These are phyloP conservation scores for Drosophila diplacantha DNA, from an alignment of 2,888 invertebrate genomes.

Conservation along the genomic window DNA sequence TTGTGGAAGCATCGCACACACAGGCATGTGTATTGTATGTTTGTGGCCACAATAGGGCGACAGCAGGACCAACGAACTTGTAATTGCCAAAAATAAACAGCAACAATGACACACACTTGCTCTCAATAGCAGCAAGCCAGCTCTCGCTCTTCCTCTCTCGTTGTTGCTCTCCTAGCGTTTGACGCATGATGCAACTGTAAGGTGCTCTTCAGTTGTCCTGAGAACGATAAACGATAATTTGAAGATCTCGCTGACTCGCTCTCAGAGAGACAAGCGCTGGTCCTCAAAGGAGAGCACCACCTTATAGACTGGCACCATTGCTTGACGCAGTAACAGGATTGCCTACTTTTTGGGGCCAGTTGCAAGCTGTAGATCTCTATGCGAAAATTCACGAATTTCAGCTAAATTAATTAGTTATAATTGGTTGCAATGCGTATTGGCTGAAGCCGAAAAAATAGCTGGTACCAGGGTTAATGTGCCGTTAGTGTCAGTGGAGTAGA, in stretches of 20 bases:
- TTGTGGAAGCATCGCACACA: constrained; percentile 4
- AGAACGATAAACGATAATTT: neutral
- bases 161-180: neutral
- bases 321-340: constrained; percentile 5
- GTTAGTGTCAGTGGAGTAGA: neutral
- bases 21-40: neutral
- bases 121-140: neutral
- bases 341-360: constrained; percentile 22
- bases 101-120: constrained; percentile 30
- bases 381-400: neutral
- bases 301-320: neutral
- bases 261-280: neutral
- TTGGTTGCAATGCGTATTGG: neutral
- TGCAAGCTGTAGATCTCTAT: constrained; percentile 10
- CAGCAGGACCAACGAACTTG: constrained; percentile 35
- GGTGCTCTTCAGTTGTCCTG: neutral
- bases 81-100: constrained; percentile 51
- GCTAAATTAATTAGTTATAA: neutral
- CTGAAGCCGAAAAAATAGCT: neutral
- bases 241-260: neutral
- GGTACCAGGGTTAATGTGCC: neutral
- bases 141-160: neutral
- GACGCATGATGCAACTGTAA: constrained; percentile 3
- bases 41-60: constrained; percentile 8
- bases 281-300: neutral